Conservation (phyloP, 2,113 vertebrate genomes). For the Spheniscus mendiculus region DNA sequence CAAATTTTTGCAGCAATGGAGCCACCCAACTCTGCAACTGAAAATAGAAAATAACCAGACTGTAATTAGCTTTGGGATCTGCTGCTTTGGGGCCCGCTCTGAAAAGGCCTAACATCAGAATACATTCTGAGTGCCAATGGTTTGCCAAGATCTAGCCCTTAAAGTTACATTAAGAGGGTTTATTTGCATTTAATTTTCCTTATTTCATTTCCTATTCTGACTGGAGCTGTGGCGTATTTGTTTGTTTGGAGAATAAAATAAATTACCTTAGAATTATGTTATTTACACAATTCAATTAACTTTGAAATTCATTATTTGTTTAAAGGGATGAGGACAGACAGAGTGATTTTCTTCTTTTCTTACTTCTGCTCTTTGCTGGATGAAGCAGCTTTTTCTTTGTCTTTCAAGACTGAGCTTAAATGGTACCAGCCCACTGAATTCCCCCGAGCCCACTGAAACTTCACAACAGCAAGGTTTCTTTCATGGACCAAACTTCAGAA, state of each 20-base stretch:
- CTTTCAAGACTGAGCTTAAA: neutral
- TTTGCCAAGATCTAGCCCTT: neutral
- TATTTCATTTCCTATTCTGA: neutral
- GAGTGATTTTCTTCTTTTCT: neutral
- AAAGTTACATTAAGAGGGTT: neutral
- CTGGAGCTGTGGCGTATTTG: neutral
- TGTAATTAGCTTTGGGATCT: neutral
- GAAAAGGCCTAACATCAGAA: neutral
- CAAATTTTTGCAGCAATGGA: neutral
- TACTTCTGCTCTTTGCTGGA: neutral
- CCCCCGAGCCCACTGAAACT: neutral
- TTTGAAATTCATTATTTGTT: neutral
- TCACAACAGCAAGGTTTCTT: neutral
- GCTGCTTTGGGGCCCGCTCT: neutral
- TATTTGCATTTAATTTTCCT: neutral
- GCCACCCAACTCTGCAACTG: neutral
- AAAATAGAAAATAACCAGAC: neutral
- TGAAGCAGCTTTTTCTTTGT: neutral
- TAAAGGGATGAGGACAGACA: neutral
- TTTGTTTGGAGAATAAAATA: neutral
- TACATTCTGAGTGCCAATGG: neutral
- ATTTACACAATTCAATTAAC: neutral
- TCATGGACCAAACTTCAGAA: neutral
- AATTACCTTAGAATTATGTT: neutral
- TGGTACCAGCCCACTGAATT: neutral